phyloP scores from a whole-genome alignment of 2,113 vertebrate species.

The Cyprichromis sp. region DNA sequence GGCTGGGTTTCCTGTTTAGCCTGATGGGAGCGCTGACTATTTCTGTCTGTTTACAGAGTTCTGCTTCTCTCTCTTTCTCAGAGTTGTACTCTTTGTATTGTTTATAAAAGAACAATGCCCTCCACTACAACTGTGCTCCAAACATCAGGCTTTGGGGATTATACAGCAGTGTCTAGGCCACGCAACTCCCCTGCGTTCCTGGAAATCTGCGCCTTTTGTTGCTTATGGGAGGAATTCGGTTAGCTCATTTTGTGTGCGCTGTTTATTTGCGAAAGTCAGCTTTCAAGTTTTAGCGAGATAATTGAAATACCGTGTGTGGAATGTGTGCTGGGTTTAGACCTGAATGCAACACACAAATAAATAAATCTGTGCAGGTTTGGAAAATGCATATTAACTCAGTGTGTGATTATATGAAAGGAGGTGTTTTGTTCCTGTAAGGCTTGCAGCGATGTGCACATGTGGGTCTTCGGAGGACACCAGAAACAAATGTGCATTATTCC shows the following conservation, averaged over 20 bases:
- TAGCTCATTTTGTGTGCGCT: slow-evolving; percentile 11
- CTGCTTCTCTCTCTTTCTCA: slow-evolving; percentile 52
- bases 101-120: slow-evolving; percentile 66
- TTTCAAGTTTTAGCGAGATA: slow-evolving; percentile 12
- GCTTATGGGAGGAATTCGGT: slow-evolving; percentile 25
- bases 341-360: neutral
- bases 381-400: neutral
- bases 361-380: neutral
- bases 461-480: neutral
- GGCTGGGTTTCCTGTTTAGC: slow-evolving; percentile 79
- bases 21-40: slow-evolving; percentile 71
- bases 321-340: neutral
- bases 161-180: slow-evolving; percentile 25
- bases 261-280: slow-evolving; percentile 39
- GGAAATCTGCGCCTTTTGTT: slow-evolving; percentile 49
- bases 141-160: slow-evolving; percentile 38
- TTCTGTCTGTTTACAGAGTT: slow-evolving; percentile 73
- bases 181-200: slow-evolving; percentile 16
- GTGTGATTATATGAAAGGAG: neutral
- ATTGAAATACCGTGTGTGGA: slow-evolving; percentile 16
- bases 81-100: slow-evolving; percentile 50
- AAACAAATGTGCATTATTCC: neutral
- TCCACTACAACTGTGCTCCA: slow-evolving; percentile 20
- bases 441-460: neutral
- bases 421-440: neutral